phyloP scores from a whole-genome alignment of 2,113 vertebrate genomes.

The Trematocara variabile region DNA sequence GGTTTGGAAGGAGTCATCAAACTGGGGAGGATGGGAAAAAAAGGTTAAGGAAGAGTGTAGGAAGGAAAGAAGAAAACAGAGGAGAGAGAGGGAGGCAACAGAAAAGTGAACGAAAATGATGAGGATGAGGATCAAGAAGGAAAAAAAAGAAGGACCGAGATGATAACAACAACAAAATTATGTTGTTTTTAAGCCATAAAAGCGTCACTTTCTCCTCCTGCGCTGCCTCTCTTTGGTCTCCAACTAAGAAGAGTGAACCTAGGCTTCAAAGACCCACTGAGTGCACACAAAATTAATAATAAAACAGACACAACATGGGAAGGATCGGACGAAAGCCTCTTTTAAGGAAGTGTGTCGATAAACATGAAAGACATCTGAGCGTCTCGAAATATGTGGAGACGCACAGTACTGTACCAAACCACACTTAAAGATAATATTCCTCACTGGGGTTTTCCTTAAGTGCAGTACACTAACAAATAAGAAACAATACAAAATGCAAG shows the following conservation, averaged over 20 bases:
- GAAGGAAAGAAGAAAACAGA: background rate
- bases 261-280: slow-evolving; percentile 7
- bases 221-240: background rate
- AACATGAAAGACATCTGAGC: background rate
- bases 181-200: background rate
- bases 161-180: background rate
- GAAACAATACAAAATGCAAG: background rate
- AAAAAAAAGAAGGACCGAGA: background rate
- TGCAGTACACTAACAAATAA: background rate
- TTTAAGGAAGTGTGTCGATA: background rate
- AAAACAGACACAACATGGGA: background rate
- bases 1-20: background rate
- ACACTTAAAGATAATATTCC: background rate
- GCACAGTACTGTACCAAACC: background rate
- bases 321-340: background rate
- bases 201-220: background rate
- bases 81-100: background rate
- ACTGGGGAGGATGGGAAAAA: background rate
- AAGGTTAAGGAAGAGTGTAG: background rate
- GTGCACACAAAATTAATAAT: background rate
- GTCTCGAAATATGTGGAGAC: background rate
- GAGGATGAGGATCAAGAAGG: background rate
- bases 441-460: background rate
- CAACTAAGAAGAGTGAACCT: background rate
- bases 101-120: background rate